Base-by-base conservation (phyloP, 2,888 invertebrate species). In the Ornithoptera priamus region DNA sequence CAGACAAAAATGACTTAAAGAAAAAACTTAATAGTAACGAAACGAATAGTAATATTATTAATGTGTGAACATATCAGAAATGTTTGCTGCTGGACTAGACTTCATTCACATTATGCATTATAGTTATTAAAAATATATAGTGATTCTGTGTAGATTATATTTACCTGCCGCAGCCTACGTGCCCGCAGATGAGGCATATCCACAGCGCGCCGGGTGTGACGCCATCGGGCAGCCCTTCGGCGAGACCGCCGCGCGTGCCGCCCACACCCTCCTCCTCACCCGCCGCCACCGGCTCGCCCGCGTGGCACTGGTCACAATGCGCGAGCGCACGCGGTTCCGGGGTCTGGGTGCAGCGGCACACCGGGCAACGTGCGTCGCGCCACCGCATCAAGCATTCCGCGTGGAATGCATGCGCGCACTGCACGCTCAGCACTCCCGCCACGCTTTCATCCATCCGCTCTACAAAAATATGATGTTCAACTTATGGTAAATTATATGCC, bases 401-500 rank as follows among this genome's bases (percentile, higher is more conserved):
- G 90, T 99, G 99, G 91, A 99, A 99, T 1, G 98, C 96, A 90
- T 99, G 99, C 90, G 99, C 99, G 86, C 99, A 99, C 72, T 99
- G 94, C 82, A 99, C 99, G 42, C 99, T 99, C 75, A 99, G 93
- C 73, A 99, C 97, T 17, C 99, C 99, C 84, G 99, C 98, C 17
- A 99, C 98, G 77, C 98, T 98, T 90, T 99, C 99, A 87, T 99
- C 99, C 99, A 98, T 97, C 71, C 99, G 95, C 89, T 99, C 99
- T 89, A 79, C 0, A 8, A 39, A 17, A 30, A 30, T 30, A 30
- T 30, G 30, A 30, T 30, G 5, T 30, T 30, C 30, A 30, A 4
- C 3, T 30, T 30, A 30, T 30, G 30, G 30, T 30, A 30, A 30
- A 30, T 30, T 30, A 30, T 30, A 30, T 30, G 30, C 30, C 5